phyloP scores from a whole-genome alignment of 1,140 invertebrate genomes.

The Drosophila subobscura region DNA sequence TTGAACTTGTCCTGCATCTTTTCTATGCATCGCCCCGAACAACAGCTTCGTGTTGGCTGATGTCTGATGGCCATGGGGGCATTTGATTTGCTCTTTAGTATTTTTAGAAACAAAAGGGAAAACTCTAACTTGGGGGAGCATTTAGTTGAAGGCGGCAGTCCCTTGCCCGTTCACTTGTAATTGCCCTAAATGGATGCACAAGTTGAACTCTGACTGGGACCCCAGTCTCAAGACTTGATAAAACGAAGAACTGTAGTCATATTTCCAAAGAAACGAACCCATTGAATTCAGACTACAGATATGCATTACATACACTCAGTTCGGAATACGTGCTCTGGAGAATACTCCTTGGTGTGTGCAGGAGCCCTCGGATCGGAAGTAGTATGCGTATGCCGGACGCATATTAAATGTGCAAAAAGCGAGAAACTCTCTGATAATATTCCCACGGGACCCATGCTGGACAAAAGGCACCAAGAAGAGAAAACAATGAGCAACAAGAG shows the following conservation, averaged over 20 bases:
- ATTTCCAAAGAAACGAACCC: no score
- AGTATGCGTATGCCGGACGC: conserved; percentile 48
- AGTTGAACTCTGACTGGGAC: conserved; percentile 33
- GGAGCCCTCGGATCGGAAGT: conserved; percentile 57
- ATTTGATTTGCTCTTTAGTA: conserved; percentile 77
- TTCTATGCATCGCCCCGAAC: conserved; percentile 64
- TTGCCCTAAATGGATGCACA: conserved; percentile 36
- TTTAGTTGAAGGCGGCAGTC: conserved; percentile 10
- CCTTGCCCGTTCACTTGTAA: conserved; percentile 20
- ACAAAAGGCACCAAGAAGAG: conserved; percentile 29
- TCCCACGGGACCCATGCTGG: conserved; percentile 61
- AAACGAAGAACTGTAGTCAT: neutral
- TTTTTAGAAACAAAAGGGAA: conserved; percentile 56
- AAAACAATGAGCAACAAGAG: conserved; percentile 18
- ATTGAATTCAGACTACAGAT: neutral
- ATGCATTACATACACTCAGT: conserved; percentile 7
- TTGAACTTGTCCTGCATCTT: conserved; percentile 79
- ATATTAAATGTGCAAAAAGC: conserved; percentile 63
- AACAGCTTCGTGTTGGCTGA: conserved; percentile 50
- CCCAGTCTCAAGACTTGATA: conserved; percentile 16
- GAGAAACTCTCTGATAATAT: conserved; percentile 58
- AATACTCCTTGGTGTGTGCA: conserved; percentile 14
- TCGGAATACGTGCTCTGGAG: conserved; percentile 7
- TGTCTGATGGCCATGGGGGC: conserved; percentile 48
- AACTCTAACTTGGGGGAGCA: conserved; percentile 34